Base-by-base conservation (phyloP, 1,140 invertebrate genomes). In the Cylas formicarius region DNA sequence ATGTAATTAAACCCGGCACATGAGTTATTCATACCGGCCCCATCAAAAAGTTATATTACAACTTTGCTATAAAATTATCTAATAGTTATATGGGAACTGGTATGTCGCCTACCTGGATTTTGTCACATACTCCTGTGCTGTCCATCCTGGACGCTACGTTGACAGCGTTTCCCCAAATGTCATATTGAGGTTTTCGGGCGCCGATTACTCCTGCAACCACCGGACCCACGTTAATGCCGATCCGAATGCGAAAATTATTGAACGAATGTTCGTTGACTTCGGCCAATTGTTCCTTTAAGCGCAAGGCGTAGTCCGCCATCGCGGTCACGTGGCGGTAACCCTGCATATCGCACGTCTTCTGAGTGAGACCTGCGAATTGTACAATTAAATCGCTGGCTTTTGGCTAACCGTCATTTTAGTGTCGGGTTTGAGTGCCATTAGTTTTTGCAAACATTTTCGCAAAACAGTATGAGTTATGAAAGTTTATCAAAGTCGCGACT, bases 161-260 rank as follows among this genome's bases (percentile, higher is more conserved):
- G 0, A 97, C 92, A 1, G 91, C 87, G 65, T 94, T 94, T 9
- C 89, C 88, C 90, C 89, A 93, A 53, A 92, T 92, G 59, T 92
- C 90, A 65, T 91, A 92, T 50, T 91, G 88, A 2, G 87, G 87
- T 60, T 90, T 91, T 35, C 89, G 76, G 2, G 89, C 90, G 1
- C 93, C 93, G 52, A 97, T 95, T 0, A 97, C 93, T 0, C 93
- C 93, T 1, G 92, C 90, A 0, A 97, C 91, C 2, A 96, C 88
- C 5, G 90, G 88, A 1, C 93, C 93, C 51, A 96, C 84, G 68
- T 92, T 95, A 61, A 97, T 91, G 34, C 86, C 92, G 51, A 97
- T 88, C 52, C 91, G 73, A 58, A 97, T 85, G 44, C 87, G 82
- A 69, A 97, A 97, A 71, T 89, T 92, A 70, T 97, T 96, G 69